A percentile compares a stretch with the other conserved stretches of the same genome.
phyloP scores from a whole-genome alignment of 1,140 invertebrate species.

The Araneus ventricosus region DNA sequence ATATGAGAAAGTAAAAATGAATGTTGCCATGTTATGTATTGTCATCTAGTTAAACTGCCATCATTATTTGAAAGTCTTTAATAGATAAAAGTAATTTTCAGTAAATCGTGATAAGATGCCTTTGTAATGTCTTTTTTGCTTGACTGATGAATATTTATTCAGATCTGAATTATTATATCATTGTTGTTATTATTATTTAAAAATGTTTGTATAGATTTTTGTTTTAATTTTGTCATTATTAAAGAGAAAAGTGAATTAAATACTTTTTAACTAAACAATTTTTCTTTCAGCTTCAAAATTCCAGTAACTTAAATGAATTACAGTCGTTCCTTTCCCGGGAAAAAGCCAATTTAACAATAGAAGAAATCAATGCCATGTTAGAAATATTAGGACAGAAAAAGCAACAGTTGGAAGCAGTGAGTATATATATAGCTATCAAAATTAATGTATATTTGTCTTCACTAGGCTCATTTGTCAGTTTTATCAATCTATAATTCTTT shows the following conservation, averaged over 20 bases:
- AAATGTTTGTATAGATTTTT: neutral
- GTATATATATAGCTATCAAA: neutral
- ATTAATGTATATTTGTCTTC: no score
- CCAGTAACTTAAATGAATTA: constrained; percentile 77
- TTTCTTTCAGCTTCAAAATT: constrained; percentile 69
- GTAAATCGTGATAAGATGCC: no score
- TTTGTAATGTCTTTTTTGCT: no score
- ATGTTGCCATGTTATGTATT: no score
- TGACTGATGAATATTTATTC: neutral
- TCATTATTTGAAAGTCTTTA: no score
- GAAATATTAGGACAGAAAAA: constrained; percentile 89
- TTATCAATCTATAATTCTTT: no score
- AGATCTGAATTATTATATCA: neutral
- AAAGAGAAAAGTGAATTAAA: neutral
- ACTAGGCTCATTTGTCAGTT: no score
- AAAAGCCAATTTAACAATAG: constrained; percentile 83
- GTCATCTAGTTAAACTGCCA: no score
- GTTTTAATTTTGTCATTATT: neutral
- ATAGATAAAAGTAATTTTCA: no score
- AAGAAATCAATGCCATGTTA: constrained; percentile 90
- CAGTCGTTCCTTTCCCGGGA: constrained; percentile 78
- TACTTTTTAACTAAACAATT: neutral
- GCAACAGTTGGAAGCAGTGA: constrained; percentile 86
- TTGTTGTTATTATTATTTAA: neutral
- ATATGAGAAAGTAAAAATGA: no score